Conservation (phyloP, 2,113 vertebrate species). For the Panurus biarmicus region DNA sequence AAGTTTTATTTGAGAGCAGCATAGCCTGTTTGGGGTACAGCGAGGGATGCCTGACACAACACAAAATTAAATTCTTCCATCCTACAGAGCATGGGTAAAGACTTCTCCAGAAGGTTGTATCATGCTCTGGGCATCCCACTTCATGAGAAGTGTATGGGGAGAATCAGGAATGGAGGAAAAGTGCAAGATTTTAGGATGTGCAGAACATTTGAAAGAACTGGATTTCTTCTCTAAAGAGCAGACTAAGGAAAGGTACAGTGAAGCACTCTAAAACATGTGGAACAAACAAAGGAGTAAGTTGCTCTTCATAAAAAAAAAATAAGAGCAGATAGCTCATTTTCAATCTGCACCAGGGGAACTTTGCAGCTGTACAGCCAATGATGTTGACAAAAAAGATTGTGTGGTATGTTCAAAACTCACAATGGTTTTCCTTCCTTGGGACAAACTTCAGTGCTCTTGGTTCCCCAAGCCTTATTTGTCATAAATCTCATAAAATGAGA, state of each 20-base stretch:
- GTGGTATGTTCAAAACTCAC: background rate
- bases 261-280: background rate
- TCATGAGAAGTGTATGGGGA: background rate
- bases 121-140: background rate
- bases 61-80: background rate
- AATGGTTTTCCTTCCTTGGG: background rate
- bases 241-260: background rate
- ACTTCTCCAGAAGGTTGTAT: background rate
- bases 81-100: background rate
- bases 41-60: background rate
- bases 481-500: background rate
- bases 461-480: background rate
- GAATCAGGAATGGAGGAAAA: background rate
- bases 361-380: background rate
- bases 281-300: background rate
- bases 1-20: background rate
- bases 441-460: background rate
- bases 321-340: background rate
- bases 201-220: background rate
- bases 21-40: background rate
- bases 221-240: background rate
- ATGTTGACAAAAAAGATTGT: background rate
- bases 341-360: background rate
- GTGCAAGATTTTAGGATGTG: background rate
- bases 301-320: background rate